phyloP scores from a whole-genome alignment of 2,888 invertebrate species.

The Ichneumon xanthorius region DNA sequence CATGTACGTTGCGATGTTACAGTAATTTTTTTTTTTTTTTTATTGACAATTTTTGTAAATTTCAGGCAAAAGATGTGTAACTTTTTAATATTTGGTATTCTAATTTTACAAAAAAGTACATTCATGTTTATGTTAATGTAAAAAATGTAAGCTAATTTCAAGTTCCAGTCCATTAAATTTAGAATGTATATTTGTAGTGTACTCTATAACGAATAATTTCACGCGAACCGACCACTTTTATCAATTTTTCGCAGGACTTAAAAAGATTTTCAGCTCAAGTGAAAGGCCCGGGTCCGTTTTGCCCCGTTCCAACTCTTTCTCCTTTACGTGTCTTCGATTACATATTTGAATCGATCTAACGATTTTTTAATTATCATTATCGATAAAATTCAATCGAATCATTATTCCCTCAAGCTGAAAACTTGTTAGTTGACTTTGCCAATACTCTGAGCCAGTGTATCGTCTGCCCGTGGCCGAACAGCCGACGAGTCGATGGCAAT shows the following conservation, averaged over 20 bases:
- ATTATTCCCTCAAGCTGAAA: not conserved
- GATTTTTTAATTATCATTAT: not conserved
- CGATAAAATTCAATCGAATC: not conserved
- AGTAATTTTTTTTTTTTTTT: no score
- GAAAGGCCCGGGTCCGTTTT: not conserved
- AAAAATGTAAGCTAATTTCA: no score
- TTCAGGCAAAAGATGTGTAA: no score
- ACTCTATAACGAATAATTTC: no score
- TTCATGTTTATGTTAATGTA: no score
- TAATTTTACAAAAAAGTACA: no score
- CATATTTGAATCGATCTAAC: not conserved
- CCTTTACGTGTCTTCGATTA: not conserved
- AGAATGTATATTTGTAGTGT: no score
- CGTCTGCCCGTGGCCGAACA: slow-evolving; percentile 24
- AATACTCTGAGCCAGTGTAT: slow-evolving; percentile 11
- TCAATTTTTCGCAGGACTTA: not conserved
- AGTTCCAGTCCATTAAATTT: not conserved
- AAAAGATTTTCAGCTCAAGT: no score
- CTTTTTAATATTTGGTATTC: no score
- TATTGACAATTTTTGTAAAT: no score
- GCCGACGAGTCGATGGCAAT: slow-evolving; percentile 54
- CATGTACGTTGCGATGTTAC: no score
- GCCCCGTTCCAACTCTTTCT: no score
- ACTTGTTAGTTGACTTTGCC: not conserved
- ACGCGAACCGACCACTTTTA: not conserved